These are phyloP conservation scores for Colostygia pectinataria DNA, from an alignment of 2,888 invertebrate genomes.

Conservation along the genomic window DNA sequence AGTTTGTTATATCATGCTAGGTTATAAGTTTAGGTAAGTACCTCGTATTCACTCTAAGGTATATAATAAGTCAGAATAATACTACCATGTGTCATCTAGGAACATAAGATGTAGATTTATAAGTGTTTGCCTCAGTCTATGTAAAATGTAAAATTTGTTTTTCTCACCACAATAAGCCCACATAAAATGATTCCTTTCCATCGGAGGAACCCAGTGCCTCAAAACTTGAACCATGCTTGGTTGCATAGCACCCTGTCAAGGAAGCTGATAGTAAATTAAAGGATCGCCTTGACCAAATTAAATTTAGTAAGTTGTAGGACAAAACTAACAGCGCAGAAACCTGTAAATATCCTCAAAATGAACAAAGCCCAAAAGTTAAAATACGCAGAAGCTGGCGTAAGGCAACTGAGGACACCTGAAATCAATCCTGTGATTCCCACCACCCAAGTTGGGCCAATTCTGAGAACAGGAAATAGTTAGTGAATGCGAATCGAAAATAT, in stretches of 20 bases:
- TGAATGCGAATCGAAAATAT: too few relatives aligned
- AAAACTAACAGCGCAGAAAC: conserved; percentile 72
- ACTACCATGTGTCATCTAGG: too few relatives aligned
- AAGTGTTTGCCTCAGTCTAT: not conserved
- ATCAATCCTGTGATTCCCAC: conserved; percentile 63
- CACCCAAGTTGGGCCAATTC: conserved; percentile 72
- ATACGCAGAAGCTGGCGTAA: conserved; percentile 67
- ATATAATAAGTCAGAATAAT: too few relatives aligned
- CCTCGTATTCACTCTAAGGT: too few relatives aligned
- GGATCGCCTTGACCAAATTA: too few relatives aligned
- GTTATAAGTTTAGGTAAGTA: too few relatives aligned
- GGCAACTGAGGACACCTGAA: conserved; percentile 63
- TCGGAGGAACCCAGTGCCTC: conserved; percentile 73
- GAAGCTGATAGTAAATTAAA: not conserved
- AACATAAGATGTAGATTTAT: too few relatives aligned
- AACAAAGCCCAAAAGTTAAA: conserved; percentile 66
- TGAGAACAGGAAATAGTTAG: conserved; percentile 31
- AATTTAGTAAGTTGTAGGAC: not conserved
- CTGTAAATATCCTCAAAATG: conserved; percentile 58
- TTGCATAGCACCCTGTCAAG: conserved; percentile 70
- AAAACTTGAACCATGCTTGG: conserved; percentile 76
- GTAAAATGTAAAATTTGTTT: not conserved
- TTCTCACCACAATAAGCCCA: conserved; percentile 76
- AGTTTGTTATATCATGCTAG: too few relatives aligned
- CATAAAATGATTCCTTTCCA: conserved; percentile 75